Base-by-base conservation (phyloP, 2,888 invertebrate genomes). In the Rhogogaster chlorosoma region DNA sequence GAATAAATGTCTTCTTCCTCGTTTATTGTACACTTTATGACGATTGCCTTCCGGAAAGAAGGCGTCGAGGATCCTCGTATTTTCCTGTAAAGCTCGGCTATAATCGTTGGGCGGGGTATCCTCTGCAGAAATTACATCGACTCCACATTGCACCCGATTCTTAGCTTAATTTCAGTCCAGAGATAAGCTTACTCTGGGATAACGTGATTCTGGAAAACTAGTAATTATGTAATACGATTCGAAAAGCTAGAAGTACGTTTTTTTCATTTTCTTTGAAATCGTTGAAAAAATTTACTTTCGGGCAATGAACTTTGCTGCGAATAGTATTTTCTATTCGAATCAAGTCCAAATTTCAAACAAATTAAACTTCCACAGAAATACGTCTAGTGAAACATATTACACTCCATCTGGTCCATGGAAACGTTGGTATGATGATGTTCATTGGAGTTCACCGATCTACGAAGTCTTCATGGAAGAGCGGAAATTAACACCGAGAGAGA, bases 401-500 rank as follows among this genome's bases (percentile, higher is more conserved):
- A 32, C 67, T 32, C 15, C 9, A 32, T 67, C 32, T 67, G 67
- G 32, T 18, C 0, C 15, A 32, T 32, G 32, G 7, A 32, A 32
- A 10, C 29, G 67, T 67, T 15, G 32, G 67, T 29, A 18, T 67
- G 32, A 67, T 42, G 71, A 73, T 73, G 71, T 22, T 38, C 42
- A 73, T 73, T 29, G 12, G 45, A 29, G 80, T 80, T 61, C 38
- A 38, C 38, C 61, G 61, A 61, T 38, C 15, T 61, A n/a, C 26
- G 38, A 18, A n/a, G 80, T 22, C 18, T 49, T 36, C 22, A 42
- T 42, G 42, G 45, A 64, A 64, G 45, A 45, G 83, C n/a, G 42
- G 67, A 38, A 83, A 83, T 83, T 67, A 83, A 83, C 83, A 57
- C 45, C 36, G 49, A n/a, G 32, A 32, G 29, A 83, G 61, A 49